phyloP scores from a whole-genome alignment of 2,888 invertebrate species.

The Odontothrips loti region DNA sequence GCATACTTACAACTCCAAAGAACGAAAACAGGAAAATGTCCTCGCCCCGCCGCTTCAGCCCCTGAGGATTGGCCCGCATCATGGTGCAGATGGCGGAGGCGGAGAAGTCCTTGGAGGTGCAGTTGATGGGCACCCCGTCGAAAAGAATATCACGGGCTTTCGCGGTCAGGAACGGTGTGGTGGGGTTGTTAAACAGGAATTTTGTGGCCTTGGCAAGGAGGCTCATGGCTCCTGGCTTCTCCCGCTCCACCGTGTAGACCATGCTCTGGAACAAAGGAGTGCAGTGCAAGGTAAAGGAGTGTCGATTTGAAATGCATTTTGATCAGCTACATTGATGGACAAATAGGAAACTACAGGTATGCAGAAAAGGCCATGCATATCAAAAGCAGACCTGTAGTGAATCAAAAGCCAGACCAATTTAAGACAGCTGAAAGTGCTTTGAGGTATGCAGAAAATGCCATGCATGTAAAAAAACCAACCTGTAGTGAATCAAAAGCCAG shows the following conservation, averaged over 20 bases:
- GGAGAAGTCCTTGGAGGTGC: constrained; percentile 69
- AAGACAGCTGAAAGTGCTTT: no score
- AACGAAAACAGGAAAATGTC: constrained; percentile 67
- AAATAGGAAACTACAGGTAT: no score
- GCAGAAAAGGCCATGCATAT: no score
- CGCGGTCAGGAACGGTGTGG: constrained; percentile 58
- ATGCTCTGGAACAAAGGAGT: constrained; percentile 48
- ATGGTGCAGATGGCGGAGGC: constrained; percentile 69
- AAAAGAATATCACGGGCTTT: constrained; percentile 70
- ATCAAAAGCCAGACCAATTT: no score
- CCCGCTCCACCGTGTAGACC: constrained; percentile 55
- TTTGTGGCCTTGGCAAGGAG: constrained; percentile 65
- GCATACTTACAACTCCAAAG: constrained; percentile 62
- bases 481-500: no score
- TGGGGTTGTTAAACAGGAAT: constrained; percentile 63
- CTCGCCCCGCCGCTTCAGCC: constrained; percentile 54
- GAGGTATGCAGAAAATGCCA: no score
- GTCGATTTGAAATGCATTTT: no score
- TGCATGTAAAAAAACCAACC: no score
- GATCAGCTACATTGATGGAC: no score
- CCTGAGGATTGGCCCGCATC: constrained; percentile 60
- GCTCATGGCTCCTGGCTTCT: constrained; percentile 60
- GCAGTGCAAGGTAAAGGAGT: no score
- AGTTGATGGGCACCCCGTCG: constrained; percentile 67
- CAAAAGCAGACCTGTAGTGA: no score